Conservation (phyloP, 2,888 invertebrate genomes). For the Sinhomidia bicolor region DNA sequence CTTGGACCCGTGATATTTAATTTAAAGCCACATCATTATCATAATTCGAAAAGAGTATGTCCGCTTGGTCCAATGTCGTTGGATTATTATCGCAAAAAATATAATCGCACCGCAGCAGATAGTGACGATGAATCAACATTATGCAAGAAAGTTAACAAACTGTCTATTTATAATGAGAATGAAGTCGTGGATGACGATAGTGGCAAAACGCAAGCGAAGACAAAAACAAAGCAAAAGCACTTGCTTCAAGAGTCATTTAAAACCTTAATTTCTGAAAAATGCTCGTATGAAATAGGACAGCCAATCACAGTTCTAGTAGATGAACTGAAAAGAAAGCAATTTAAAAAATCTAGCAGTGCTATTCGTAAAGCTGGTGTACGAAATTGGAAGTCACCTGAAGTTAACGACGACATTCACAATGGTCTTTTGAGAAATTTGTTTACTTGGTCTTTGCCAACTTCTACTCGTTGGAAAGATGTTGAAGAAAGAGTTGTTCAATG, state of each 20-base stretch:
- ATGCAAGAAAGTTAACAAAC: slow-evolving; percentile 40
- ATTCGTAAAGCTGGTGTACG: slow-evolving; percentile 54
- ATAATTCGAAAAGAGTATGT: slow-evolving; percentile 31
- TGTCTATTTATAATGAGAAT: slow-evolving; percentile 45
- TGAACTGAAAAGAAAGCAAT: background rate
- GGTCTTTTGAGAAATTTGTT: slow-evolving; percentile 58
- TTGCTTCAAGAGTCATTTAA: slow-evolving; percentile 33
- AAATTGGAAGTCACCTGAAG: slow-evolving; percentile 61
- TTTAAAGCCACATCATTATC: slow-evolving; percentile 61
- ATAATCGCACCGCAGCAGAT: background rate
- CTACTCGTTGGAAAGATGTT: slow-evolving; percentile 65
- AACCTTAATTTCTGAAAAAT: slow-evolving; percentile 24
- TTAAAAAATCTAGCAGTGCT: slow-evolving; percentile 58
- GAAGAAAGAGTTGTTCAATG: slow-evolving; percentile 48
- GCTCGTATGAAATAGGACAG: slow-evolving; percentile 42
- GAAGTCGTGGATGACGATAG: background rate
- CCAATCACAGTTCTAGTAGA: slow-evolving; percentile 5
- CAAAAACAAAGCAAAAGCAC: background rate
- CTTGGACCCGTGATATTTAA: slow-evolving; percentile 62
- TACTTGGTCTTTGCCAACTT: slow-evolving; percentile 61
- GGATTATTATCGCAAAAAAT: slow-evolving; percentile 38
- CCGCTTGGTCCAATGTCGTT: background rate
- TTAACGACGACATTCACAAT: background rate
- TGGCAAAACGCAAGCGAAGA: background rate
- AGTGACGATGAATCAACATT: background rate